phyloP scores from a whole-genome alignment of 2,113 vertebrate genomes.

The Melanerpes formicivorus region DNA sequence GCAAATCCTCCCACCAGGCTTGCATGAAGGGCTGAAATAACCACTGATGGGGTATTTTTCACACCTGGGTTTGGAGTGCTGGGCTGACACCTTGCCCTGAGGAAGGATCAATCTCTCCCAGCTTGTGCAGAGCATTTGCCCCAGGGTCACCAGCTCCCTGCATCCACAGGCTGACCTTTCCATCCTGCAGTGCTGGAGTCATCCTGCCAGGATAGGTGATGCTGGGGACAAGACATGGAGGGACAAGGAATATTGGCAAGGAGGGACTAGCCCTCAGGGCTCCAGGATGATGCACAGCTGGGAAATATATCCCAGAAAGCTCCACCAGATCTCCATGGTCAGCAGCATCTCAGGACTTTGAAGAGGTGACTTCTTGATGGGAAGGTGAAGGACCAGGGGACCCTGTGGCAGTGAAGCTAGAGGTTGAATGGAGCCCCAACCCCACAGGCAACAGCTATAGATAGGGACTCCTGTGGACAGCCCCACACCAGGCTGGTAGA shows the following conservation, averaged over 20 bases:
- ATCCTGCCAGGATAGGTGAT: accelerated
- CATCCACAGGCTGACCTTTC: background rate
- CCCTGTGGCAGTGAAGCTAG: background rate
- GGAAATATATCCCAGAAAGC: background rate
- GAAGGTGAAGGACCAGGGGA: background rate
- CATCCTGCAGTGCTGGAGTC: too few species aligned
- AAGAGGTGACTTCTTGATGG: background rate
- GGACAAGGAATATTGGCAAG: accelerated
- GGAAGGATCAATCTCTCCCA: background rate
- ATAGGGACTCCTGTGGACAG: background rate
- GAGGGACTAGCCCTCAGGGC: background rate
- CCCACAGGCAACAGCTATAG: background rate
- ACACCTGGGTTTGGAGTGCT: background rate
- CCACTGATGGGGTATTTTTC: background rate
- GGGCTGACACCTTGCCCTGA: background rate
- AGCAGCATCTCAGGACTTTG: background rate
- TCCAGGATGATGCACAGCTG: accelerated
- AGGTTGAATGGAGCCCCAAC: background rate
- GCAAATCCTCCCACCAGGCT: background rate
- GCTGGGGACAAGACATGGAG: too few species aligned
- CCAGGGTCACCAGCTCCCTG: background rate
- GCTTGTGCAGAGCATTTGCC: background rate
- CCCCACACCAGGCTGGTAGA: accelerated
- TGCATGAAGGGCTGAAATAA: background rate
- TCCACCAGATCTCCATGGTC: background rate